phyloP scores from a whole-genome alignment of 2,113 vertebrate genomes.

The Sinocyclocheilus anophthalmus region DNA sequence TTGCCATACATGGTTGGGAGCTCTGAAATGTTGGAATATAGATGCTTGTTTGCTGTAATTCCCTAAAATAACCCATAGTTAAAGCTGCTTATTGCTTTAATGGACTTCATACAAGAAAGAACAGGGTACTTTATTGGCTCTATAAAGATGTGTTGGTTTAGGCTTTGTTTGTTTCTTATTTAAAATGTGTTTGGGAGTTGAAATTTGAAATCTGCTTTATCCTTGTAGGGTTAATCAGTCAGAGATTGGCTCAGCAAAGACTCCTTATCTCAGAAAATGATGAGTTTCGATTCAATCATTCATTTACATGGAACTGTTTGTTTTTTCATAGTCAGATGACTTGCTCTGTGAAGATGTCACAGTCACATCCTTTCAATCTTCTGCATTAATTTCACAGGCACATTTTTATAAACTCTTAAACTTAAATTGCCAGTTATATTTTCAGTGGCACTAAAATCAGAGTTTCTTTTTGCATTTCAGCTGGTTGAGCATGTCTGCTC shows the following conservation, averaged over 20 bases:
- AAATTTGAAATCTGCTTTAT: background rate
- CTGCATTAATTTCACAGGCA: background rate
- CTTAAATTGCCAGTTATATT: background rate
- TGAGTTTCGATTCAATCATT: background rate
- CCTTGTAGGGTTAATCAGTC: background rate
- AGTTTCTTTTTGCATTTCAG: conserved; percentile 60
- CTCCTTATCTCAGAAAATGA: background rate
- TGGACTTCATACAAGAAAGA: background rate
- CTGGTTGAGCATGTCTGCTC: conserved; percentile 81
- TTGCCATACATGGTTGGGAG: conserved; percentile 36
- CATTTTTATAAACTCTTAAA: background rate
- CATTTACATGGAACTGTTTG: background rate
- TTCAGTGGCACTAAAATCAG: conserved; percentile 9
- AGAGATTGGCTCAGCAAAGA: background rate
- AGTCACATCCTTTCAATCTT: background rate
- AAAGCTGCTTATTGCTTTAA: background rate
- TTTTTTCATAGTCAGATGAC: background rate
- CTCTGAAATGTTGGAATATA: conserved; percentile 2
- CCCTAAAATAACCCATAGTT: background rate
- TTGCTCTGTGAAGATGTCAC: background rate
- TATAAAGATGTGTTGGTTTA: background rate
- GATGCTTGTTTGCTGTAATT: background rate
- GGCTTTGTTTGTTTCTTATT: background rate
- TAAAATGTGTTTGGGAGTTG: background rate
- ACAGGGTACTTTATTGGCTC: background rate